Percentiles rank a stretch among this genome's conserved stretches.
These are phyloP conservation scores for Cryptops parisi DNA, from an alignment of 2,888 invertebrate species.

Conservation along the genomic window DNA sequence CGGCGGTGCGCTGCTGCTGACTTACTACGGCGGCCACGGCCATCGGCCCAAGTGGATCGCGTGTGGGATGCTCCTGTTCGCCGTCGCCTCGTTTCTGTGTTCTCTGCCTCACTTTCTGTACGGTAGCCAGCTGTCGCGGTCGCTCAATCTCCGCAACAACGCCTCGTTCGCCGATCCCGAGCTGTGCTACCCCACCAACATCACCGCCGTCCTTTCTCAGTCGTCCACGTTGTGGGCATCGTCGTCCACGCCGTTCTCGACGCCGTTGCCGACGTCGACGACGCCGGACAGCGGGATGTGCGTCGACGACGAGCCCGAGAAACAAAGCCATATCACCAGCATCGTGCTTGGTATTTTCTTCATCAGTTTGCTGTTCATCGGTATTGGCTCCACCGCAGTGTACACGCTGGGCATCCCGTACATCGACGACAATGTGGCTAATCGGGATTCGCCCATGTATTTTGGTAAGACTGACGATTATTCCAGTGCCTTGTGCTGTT, in stretches of 20 bases:
- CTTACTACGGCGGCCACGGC: slow-evolving; percentile 80
- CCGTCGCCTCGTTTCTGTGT: slow-evolving; percentile 69
- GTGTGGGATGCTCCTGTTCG: slow-evolving; percentile 77
- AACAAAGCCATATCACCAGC: slow-evolving; percentile 20
- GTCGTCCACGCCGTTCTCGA: neutral
- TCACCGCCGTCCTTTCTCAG: neutral
- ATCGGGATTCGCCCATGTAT: slow-evolving; percentile 79
- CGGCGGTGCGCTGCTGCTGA: slow-evolving; percentile 69
- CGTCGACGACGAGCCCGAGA: slow-evolving; percentile 6
- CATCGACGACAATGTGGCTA: slow-evolving; percentile 85
- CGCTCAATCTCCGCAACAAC: slow-evolving; percentile 14
- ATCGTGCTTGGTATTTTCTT: slow-evolving; percentile 75
- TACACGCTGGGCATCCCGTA: slow-evolving; percentile 85
- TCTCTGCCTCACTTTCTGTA: slow-evolving; percentile 76
- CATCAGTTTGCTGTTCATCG: slow-evolving; percentile 70
- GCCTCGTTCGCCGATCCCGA: neutral
- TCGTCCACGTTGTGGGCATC: neutral
- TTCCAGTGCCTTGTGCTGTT: too few relatives aligned
- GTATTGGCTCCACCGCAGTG: slow-evolving; percentile 83
- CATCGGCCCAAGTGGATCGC: slow-evolving; percentile 89
- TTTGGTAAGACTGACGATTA: slow-evolving; percentile 54
- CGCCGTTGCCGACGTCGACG: neutral
- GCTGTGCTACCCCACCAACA: neutral
- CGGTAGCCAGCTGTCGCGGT: slow-evolving; percentile 46
- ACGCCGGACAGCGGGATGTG: slow-evolving; percentile 5